phyloP scores from a whole-genome alignment of 2,888 invertebrate species.

The Sesia apiformis region DNA sequence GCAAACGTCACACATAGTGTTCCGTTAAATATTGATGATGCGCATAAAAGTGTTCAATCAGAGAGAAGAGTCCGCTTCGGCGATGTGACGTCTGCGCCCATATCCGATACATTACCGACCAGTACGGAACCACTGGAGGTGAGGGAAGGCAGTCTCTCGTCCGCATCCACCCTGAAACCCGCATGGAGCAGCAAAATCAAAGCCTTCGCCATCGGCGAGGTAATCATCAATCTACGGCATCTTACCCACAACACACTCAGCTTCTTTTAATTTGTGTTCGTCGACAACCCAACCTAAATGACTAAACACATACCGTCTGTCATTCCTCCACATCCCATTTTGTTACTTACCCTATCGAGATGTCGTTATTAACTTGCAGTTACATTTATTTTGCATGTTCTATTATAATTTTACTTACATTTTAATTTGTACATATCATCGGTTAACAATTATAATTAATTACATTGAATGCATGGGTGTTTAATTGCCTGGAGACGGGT shows the following conservation, averaged over 20 bases:
- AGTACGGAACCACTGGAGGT: slow-evolving; percentile 46
- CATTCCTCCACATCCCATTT: slow-evolving; percentile 49
- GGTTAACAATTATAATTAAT: slow-evolving; percentile 24
- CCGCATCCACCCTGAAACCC: slow-evolving; percentile 55
- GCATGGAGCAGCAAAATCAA: slow-evolving; percentile 71
- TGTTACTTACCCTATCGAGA: slow-evolving; percentile 41
- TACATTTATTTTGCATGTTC: slow-evolving; percentile 67
- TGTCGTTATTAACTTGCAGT: slow-evolving; percentile 57
- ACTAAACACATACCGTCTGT: slow-evolving; percentile 45
- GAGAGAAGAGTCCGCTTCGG: slow-evolving; percentile 70
- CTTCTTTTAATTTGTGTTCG: slow-evolving; percentile 72
- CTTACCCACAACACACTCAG: slow-evolving; percentile 54
- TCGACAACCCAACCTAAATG: slow-evolving; percentile 51
- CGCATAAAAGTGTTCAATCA: slow-evolving; percentile 53
- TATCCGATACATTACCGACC: slow-evolving; percentile 49
- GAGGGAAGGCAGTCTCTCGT: slow-evolving; percentile 50
- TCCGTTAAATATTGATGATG: slow-evolving; percentile 34
- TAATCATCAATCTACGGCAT: slow-evolving; percentile 66
- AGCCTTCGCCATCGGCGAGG: slow-evolving; percentile 74
- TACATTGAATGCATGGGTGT: slow-evolving; percentile 65
- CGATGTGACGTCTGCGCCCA: slow-evolving; percentile 57
- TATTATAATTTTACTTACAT: slow-evolving; percentile 32
- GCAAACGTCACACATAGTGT: slow-evolving; percentile 45
- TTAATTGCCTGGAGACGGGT: slow-evolving; percentile 51
- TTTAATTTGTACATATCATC: slow-evolving; percentile 22